phyloP scores from a whole-genome alignment of 1,140 invertebrate species.

The Alviniconcha marisindica region DNA sequence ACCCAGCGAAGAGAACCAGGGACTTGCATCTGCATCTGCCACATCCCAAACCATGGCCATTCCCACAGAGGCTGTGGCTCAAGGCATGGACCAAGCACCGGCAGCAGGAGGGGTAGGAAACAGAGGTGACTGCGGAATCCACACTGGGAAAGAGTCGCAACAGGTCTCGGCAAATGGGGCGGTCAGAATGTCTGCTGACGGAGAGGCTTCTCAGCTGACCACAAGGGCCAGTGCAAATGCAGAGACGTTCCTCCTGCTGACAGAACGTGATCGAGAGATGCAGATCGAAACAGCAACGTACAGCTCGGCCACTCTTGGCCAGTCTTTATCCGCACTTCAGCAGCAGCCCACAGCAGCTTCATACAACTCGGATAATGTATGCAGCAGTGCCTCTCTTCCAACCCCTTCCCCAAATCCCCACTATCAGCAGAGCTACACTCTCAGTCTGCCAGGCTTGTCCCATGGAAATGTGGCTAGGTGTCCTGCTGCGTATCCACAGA shows the following conservation, averaged over 20 bases:
- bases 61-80: neutral
- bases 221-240: neutral
- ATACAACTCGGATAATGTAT: neutral
- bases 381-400: neutral
- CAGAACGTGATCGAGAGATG: neutral
- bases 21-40: too few relatives aligned
- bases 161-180: neutral
- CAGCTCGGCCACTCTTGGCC: neutral
- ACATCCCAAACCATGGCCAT: neutral
- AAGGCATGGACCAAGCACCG: neutral
- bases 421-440: neutral
- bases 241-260: neutral
- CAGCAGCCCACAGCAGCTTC: neutral
- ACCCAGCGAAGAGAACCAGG: neutral
- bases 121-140: neutral
- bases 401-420: neutral
- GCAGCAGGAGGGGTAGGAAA: neutral
- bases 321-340: neutral
- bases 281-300: neutral
- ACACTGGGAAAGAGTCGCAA: neutral
- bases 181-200: neutral
- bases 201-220: neutral
- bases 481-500: too few relatives aligned
- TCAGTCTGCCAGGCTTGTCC: neutral
- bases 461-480: neutral